These are phyloP conservation scores for Gymnothorax reevesii DNA, from an alignment of 2,797 vertebrate genomes.

Conservation along the genomic window DNA sequence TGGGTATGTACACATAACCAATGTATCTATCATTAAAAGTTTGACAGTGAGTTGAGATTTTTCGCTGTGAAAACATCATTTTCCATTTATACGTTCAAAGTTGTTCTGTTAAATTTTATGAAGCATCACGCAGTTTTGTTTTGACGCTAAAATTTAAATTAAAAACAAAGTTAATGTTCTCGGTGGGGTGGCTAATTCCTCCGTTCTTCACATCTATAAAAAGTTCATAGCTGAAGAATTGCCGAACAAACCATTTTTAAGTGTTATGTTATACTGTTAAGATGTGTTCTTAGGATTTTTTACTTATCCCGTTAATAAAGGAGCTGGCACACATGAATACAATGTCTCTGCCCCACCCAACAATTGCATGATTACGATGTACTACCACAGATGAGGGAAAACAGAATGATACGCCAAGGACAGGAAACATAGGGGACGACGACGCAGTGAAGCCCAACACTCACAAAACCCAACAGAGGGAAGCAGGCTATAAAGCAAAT, in stretches of 20 bases:
- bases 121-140: background rate
- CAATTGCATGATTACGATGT: slow-evolving; percentile 1
- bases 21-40: background rate
- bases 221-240: background rate
- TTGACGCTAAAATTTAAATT: background rate
- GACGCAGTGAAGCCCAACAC: background rate
- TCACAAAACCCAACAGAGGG: background rate
- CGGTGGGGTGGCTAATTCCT: background rate
- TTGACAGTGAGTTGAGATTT: background rate
- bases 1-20: background rate
- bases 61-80: background rate
- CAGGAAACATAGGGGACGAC: background rate
- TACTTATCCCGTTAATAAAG: background rate
- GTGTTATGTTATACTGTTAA: background rate
- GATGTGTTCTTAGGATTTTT: background rate
- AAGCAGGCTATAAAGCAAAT: background rate
- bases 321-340: background rate
- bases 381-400: background rate
- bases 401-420: background rate
- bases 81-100: background rate
- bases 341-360: background rate
- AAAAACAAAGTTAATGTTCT: background rate
- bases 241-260: background rate
- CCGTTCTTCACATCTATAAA: background rate
- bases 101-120: background rate